Base-by-base conservation (phyloP, 2,797 vertebrate species). In the Sorex maritimensis region DNA sequence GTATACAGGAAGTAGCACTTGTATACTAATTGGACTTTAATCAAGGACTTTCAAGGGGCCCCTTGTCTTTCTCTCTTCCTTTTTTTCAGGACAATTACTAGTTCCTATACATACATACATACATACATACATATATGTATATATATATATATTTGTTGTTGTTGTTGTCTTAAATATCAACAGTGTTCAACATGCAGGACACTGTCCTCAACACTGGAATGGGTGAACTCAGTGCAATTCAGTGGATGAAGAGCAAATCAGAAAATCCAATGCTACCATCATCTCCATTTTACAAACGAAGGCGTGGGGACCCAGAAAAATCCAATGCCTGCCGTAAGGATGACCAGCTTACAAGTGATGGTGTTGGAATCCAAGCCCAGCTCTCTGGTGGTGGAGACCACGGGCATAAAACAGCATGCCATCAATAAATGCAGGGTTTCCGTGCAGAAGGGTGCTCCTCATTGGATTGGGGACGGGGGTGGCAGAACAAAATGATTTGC, bases 61-160 rank as follows among this genome's bases (percentile, higher is more conserved):
- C 30, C 28, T 2, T 30, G 13, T 41, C 24, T 91, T 4, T 81
- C 75, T 67, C 15, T 2, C 12, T 88, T n/a, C 46, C 5, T 69
- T 38, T 80, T 92, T 44, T 73, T 49, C 78, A 46, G 67, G 58
- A 78, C 77, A 72, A 44, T 73, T 84, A 81, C 30, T n/a, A 46
- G 15, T 24, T 77, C 69, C 75, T 87, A 55, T 74, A 30, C 74
- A 38, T 82, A 3, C 2, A 44, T 44, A 44, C 7, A 44, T 44
- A 44, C 4, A 44, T 44, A 44, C 6, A 41, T 41, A 41, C 6
- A 41, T 44, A 44, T 44, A 3, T 44, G 7, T 44, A 44, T 44
- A 7, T 44, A 44, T 44, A 5, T 7, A 44, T 44, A 44, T 44
- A 44, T 44, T 5, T 44, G 7, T 44, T 5, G 41, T 86, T 92